phyloP scores from a whole-genome alignment of 2,797 vertebrate species.

The Coracias cyanogaster region DNA sequence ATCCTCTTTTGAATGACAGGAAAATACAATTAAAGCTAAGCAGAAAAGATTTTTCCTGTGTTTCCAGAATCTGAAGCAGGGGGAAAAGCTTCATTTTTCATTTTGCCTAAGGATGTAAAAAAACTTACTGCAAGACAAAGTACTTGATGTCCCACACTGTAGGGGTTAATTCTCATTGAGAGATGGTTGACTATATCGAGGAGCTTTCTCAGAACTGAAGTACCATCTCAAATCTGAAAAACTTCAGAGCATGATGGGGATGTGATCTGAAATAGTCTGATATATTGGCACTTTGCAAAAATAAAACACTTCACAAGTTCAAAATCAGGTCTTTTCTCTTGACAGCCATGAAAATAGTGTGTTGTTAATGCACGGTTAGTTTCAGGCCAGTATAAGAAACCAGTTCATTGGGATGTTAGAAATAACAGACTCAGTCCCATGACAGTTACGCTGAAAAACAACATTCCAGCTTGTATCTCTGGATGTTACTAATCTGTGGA shows the following conservation, averaged over 20 bases:
- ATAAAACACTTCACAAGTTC: background rate
- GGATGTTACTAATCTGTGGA: constrained; percentile 11
- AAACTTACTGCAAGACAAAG: background rate
- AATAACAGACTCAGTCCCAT: background rate
- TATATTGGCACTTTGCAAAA: background rate
- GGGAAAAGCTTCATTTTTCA: background rate
- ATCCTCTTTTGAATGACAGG: background rate
- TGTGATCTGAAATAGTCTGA: background rate
- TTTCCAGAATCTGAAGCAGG: background rate
- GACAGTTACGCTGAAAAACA: background rate
- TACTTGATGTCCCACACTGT: background rate
- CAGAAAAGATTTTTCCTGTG: background rate
- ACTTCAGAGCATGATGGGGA: background rate
- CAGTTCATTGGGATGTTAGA: background rate
- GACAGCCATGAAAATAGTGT: background rate
- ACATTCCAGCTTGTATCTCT: background rate
- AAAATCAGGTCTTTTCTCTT: background rate
- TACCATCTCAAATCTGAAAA: background rate
- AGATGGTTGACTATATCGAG: background rate
- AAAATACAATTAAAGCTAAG: background rate
- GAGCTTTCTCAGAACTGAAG: background rate
- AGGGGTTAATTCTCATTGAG: background rate
- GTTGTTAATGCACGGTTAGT: background rate
- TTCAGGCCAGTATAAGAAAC: background rate
- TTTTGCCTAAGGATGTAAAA: background rate